Base-by-base conservation (phyloP, 2,888 invertebrate genomes). In the Eilema sororculum region DNA sequence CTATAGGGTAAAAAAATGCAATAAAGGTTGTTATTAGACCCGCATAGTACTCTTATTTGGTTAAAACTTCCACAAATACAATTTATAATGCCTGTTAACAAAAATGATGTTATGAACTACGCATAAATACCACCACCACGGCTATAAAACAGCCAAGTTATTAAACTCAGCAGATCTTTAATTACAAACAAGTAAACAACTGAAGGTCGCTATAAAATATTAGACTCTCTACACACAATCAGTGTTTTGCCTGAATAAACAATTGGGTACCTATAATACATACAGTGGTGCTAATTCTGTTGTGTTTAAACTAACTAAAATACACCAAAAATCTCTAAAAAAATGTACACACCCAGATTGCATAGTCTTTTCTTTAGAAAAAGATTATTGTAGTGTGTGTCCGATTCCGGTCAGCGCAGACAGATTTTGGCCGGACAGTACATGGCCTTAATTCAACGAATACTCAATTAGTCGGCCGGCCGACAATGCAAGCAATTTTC, bases 111-210 rank as follows among this genome's bases (percentile, higher is more conserved):
- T 75, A 68, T 78, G 72, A 82, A 75, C 73, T 74, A 66, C 61
- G 63, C 71, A 72, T 69, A 79, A 83, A 80, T 81, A 83, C 74
- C 58, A 59, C 61, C 41, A 65, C 30, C 72, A 71, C 64, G 67
- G 76, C 74, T 69, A 76, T 77, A 77, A 83, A 83, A 73, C 72
- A 71, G 75, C 70, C 75, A 77, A 79, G 78, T 79, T 79, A 75
- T 74, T 68, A 68, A 71, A 73, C 68, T 76, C 78, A 74, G 79
- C 76, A 75, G 71, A 83, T 78, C 76, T 83, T 82, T 79, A 82
- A 82, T 81, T 79, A 81, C 71, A 33, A 71, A 69, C 75, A 74
- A 77, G 75, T 75, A 76, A 79, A 78, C 76, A 75, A 75, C 41
- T 37, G 72, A 79, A 79, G 83, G 79, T 79, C 73, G 75, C 65